Evolutionary conservation across 2,888 invertebrate species (phyloP), one percentile per base, ranked within the genome.

Genomic region (Dynastes maya): DNA sequence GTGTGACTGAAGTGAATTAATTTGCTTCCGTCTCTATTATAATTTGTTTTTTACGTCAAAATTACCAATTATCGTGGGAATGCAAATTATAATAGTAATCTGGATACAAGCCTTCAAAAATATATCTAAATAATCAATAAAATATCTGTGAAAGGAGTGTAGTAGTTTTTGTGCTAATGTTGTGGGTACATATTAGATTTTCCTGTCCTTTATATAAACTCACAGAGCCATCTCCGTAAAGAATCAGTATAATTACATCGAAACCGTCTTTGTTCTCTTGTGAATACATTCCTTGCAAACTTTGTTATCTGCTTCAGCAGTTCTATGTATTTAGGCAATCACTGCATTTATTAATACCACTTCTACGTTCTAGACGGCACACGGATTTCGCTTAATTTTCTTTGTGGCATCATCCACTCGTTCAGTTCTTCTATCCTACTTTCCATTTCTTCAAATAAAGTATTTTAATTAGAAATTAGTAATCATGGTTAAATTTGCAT

Each of bases 301-400:
- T 68, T 68, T 29, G 51, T 68, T 68, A 68, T 68, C 68, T 68
- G 22, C 51, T 51, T 29, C 49, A 68, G 51, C 68, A 68, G 68
- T 68, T 68, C 68, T 68, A 68, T 68, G 68, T 68, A 68, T 68
- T 68, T 68, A 68, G 68, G 68, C 51, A 68, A 68, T 68, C 51
- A 51, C 68, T 68, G 68, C 68, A 68, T 68, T 68, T 68, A 51
- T 68, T 68, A 63, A 63, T 63, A 68, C 51, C 27, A 68, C 16
- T 68, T 68, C 45, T n/a, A 37, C 65, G 37, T 65, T 37, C 65
- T 16, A 27, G 11, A 11, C 40, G 27, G 45, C 11, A 68, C 49
- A 32, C 51, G 51, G 51, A 51, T 51, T 45, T 51, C 49, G 68
- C 51, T 68, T 51, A 68, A 68, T 27, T 68, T 68, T 68, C 68